Evolutionary conservation across 2,888 invertebrate genomes (phyloP).

Genomic region (Melanargia galathea): DNA sequence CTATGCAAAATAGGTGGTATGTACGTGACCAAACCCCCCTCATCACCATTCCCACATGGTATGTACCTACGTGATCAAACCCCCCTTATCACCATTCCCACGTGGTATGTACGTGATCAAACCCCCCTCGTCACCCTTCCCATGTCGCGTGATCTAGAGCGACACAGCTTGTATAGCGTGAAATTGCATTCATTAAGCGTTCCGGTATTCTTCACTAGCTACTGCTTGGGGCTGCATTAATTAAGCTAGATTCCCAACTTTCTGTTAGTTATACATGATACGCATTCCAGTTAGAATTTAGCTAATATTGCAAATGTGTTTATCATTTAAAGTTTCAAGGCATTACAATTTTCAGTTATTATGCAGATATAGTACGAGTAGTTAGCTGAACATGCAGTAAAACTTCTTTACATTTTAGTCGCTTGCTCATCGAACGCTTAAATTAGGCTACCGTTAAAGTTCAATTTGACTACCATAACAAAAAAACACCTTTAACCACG

Average conservation of each 20-base stretch:
- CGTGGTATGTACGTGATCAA: constrained; percentile 1
- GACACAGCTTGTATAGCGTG: neutral
- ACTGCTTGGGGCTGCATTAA: constrained; percentile 13
- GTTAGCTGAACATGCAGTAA: no score
- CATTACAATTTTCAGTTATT: neutral
- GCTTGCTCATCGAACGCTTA: no score
- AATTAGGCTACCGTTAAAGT: no score
- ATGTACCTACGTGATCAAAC: neutral
- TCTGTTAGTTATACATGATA: neutral
- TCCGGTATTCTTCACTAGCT: constrained; percentile 14
- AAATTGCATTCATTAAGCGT: constrained; percentile 12
- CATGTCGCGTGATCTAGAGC: constrained; percentile 4
- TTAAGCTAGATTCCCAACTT: constrained; percentile 21
- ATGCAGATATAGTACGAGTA: neutral
- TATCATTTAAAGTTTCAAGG: constrained; percentile 16
- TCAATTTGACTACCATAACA: no score
- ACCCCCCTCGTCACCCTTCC: neutral
- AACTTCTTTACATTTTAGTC: no score
- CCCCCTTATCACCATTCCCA: neutral
- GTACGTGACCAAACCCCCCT: neutral
- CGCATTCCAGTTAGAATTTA: neutral
- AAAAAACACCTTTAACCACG: no score
- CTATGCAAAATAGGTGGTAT: constrained; percentile 8
- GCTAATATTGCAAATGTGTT: constrained; percentile 1
- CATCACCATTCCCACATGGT: neutral